Evolutionary conservation across 1,140 invertebrate genomes (phyloP).

Genomic region (Tenebrio molitor): DNA sequence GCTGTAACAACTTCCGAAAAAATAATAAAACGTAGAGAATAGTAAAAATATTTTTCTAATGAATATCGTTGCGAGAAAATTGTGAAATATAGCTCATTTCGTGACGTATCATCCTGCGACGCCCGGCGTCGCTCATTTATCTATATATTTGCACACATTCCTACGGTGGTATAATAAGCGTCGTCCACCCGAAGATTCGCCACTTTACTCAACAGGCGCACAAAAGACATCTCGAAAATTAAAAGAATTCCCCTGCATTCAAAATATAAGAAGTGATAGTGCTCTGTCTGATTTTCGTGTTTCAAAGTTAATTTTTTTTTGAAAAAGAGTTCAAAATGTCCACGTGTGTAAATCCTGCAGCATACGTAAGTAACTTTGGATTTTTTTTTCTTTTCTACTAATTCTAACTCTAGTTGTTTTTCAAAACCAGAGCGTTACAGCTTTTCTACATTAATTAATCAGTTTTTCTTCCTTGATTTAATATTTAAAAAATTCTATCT

Average conservation of each 20-base stretch:
- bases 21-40: too few species aligned
- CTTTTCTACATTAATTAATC: too few species aligned
- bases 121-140: constrained; percentile 51
- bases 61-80: constrained; percentile 25
- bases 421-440: too few species aligned
- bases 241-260: too few species aligned
- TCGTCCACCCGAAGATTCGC: constrained; percentile 9
- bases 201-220: constrained; percentile 39
- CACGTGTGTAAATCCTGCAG: constrained; percentile 46
- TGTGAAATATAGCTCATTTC: constrained; percentile 28
- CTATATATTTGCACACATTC: constrained; percentile 54
- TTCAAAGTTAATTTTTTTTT: too few species aligned
- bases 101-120: constrained; percentile 47
- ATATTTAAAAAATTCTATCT: too few species aligned
- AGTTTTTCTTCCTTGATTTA: too few species aligned
- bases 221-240: neutral
- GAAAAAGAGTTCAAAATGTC: too few species aligned
- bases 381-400: constrained; percentile 22
- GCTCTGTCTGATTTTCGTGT: too few species aligned
- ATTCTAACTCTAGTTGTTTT: neutral
- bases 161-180: constrained; percentile 49
- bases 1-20: too few species aligned
- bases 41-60: constrained; percentile 17
- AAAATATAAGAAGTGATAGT: too few species aligned
- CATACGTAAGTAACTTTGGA: constrained; percentile 31